phyloP scores from a whole-genome alignment of 1,140 invertebrate genomes.

The Atta colombica region DNA sequence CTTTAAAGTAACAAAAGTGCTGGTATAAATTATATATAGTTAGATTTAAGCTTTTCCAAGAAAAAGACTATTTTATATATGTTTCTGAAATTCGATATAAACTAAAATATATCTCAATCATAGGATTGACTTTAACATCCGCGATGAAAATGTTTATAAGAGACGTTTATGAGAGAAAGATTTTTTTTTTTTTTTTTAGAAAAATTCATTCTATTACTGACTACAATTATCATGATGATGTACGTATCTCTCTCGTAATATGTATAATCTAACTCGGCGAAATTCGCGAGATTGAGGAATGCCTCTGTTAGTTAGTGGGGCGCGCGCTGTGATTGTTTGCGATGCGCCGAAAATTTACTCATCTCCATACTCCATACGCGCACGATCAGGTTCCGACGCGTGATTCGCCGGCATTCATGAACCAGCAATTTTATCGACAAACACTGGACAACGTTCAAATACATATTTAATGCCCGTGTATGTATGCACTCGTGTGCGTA shows the following conservation, averaged over 20 bases:
- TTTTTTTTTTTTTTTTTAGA: no score
- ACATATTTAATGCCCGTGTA: slow-evolving; percentile 57
- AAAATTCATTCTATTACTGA: background rate
- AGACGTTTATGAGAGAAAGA: background rate
- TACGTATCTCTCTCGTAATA: slow-evolving; percentile 1
- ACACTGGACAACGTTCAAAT: slow-evolving; percentile 50
- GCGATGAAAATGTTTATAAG: background rate
- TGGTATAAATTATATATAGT: background rate
- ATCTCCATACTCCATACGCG: slow-evolving; percentile 45
- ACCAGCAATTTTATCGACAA: slow-evolving; percentile 62
- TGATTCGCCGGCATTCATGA: slow-evolving; percentile 57
- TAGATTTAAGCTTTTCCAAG: background rate
- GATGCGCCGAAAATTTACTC: slow-evolving; percentile 57
- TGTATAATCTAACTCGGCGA: slow-evolving; percentile 30
- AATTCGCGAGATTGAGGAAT: slow-evolving; percentile 28
- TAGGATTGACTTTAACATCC: background rate
- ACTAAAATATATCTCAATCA: background rate
- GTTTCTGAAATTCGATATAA: background rate
- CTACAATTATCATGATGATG: slow-evolving; percentile 13
- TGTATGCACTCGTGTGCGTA: background rate
- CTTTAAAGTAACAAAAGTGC: background rate
- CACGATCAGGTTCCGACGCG: slow-evolving; percentile 27
- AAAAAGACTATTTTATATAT: background rate
- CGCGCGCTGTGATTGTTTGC: slow-evolving; percentile 44
- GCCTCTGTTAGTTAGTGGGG: slow-evolving; percentile 50